Evolutionary conservation across 2,113 vertebrate species (phyloP).

Genomic region (Elaphurus davidianus): DNA sequence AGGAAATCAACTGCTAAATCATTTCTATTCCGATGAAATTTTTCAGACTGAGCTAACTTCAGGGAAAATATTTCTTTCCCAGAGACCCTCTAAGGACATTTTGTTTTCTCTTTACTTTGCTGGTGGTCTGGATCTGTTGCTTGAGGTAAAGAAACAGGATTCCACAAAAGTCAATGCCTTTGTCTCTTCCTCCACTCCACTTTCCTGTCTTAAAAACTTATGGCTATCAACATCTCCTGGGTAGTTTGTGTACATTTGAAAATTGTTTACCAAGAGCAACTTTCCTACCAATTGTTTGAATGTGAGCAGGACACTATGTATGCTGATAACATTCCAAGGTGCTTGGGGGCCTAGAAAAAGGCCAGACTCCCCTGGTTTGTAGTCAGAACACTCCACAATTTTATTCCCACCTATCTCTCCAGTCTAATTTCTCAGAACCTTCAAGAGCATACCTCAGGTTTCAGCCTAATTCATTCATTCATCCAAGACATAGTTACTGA

Average conservation of each 20-base stretch:
- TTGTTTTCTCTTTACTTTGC: not conserved
- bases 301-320: not conserved
- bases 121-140: not conserved
- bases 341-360: not conserved
- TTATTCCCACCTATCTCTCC: not conserved
- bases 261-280: not conserved
- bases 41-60: not conserved
- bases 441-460: not conserved
- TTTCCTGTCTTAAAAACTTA: not conserved
- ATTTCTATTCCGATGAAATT: not conserved
- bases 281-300: not conserved
- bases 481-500: not conserved
- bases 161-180: not conserved
- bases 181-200: not conserved
- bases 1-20: not conserved
- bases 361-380: not conserved
- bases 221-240: not conserved
- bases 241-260: not conserved
- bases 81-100: not conserved
- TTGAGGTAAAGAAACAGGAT: not conserved
- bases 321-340: not conserved
- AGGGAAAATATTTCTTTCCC: not conserved
- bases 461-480: not conserved
- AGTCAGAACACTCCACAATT: not conserved
- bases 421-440: not conserved